Evolutionary conservation across 2,797 vertebrate species (phyloP).

Genomic region (Alauda arvensis): DNA sequence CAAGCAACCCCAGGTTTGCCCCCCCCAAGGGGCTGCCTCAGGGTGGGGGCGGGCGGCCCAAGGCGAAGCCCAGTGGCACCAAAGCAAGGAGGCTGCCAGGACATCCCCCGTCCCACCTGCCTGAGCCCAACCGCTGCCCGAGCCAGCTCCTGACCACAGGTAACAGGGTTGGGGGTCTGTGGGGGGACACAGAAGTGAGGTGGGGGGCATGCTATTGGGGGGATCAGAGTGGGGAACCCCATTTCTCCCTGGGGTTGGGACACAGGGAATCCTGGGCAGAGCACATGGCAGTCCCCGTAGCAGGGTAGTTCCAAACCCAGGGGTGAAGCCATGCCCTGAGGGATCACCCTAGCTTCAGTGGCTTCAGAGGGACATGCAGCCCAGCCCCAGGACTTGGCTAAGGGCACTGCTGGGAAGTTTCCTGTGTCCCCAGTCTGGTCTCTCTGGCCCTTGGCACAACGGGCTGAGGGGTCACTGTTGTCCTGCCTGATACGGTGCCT

Average conservation of each 20-base stretch:
- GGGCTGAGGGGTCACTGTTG: background rate
- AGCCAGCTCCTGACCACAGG: conserved; percentile 80
- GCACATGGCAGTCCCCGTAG: accelerated
- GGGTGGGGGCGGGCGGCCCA: conserved; percentile 53
- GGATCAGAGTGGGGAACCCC: accelerated
- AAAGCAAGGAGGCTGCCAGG: conserved; percentile 30
- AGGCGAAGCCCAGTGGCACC: conserved; percentile 62
- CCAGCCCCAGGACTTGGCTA: background rate
- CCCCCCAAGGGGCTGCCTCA: conserved; percentile 57
- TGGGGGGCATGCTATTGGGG: background rate
- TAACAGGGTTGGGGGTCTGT: background rate
- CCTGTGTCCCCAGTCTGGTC: background rate
- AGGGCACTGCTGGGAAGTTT: accelerated
- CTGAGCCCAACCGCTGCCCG: conserved; percentile 71
- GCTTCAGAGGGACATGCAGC: background rate
- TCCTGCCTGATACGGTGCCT: background rate
- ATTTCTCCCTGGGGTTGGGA: background rate
- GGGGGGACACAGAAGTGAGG: too few relatives aligned
- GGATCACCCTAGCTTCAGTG: background rate
- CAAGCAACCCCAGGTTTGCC: conserved; percentile 65
- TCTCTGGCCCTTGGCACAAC: background rate
- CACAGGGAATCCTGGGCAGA: background rate
- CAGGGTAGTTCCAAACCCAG: accelerated
- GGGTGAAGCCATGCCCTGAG: background rate
- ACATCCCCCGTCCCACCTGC: background rate